Conservation (phyloP, 2,113 vertebrate species). For the Anolis carolinensis region DNA sequence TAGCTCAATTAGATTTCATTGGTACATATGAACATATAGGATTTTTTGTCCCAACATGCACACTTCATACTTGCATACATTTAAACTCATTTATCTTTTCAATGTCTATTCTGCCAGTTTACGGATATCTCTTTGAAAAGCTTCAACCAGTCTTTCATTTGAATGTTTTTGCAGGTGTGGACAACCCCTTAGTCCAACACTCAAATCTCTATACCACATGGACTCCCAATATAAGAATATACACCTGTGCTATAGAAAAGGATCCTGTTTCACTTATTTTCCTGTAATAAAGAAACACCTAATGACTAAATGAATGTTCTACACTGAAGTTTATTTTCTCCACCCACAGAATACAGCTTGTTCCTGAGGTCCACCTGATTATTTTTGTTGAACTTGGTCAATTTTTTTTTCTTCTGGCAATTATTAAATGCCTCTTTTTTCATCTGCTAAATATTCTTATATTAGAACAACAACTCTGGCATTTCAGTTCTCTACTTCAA, state of each 20-base stretch:
- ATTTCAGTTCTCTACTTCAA: slow-evolving; percentile 48
- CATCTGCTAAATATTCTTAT: slow-evolving; percentile 52
- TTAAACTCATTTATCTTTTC: too few relatives aligned
- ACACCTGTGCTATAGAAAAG: background rate
- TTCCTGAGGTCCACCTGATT: background rate
- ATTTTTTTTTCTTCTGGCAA: background rate
- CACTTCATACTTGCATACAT: too few relatives aligned
- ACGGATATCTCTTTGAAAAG: too few relatives aligned
- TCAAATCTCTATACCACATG: background rate
- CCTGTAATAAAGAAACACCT: background rate
- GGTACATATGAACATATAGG: too few relatives aligned
- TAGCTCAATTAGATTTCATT: too few relatives aligned
- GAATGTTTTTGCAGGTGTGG: too few relatives aligned
- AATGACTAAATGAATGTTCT: background rate
- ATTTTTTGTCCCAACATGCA: too few relatives aligned
- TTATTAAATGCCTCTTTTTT: slow-evolving; percentile 17
- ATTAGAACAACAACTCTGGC: slow-evolving; percentile 27
- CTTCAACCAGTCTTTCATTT: too few relatives aligned
- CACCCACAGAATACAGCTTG: background rate
- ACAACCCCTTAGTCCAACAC: too few relatives aligned
- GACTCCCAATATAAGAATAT: background rate
- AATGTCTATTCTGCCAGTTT: too few relatives aligned
- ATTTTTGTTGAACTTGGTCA: background rate
- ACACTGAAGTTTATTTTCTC: background rate
- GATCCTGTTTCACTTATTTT: background rate